Evolutionary conservation across 1,140 invertebrate species (phyloP).

Genomic region (Daktulosphaira vitifoliae): DNA sequence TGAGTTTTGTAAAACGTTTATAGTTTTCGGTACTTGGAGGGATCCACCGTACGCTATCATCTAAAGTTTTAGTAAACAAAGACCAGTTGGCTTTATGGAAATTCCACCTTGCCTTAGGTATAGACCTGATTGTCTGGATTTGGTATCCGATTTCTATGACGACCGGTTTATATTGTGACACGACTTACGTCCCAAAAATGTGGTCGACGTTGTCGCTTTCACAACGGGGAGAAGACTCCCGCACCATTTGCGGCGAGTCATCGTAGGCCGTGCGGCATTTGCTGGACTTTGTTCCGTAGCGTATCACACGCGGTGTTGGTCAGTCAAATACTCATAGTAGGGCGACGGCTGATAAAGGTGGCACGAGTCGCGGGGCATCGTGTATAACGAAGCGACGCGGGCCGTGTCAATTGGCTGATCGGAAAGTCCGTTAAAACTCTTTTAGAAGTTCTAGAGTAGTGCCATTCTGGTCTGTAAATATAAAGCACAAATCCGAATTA

Average conservation of each 20-base stretch:
- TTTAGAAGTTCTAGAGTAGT: constrained; percentile 1
- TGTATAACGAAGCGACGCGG: too few species aligned
- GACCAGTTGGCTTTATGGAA: constrained; percentile 10
- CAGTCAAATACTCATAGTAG: too few species aligned
- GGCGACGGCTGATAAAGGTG: too few species aligned
- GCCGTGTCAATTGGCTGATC: constrained; percentile 27
- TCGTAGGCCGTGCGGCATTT: too few species aligned
- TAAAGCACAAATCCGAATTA: constrained; percentile 31
- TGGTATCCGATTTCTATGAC: constrained; percentile 1
- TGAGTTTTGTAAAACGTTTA: constrained; percentile 17
- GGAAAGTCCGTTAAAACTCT: constrained; percentile 26
- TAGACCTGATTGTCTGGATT: neutral
- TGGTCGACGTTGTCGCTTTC: too few species aligned
- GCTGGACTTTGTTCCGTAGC: too few species aligned
- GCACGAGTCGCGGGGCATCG: too few species aligned
- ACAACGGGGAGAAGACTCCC: too few species aligned
- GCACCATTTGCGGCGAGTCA: too few species aligned
- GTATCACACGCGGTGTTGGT: too few species aligned
- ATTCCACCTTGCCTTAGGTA: constrained; percentile 11
- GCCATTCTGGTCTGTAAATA: constrained; percentile 5
- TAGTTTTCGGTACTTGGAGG: constrained; percentile 16
- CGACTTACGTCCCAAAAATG: too few species aligned
- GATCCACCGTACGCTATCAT: constrained; percentile 1
- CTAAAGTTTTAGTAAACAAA: neutral
- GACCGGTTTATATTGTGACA: constrained; percentile 1